Evolutionary conservation across 2,797 vertebrate species (phyloP).

Genomic region (Phyllotis vaccarum): DNA sequence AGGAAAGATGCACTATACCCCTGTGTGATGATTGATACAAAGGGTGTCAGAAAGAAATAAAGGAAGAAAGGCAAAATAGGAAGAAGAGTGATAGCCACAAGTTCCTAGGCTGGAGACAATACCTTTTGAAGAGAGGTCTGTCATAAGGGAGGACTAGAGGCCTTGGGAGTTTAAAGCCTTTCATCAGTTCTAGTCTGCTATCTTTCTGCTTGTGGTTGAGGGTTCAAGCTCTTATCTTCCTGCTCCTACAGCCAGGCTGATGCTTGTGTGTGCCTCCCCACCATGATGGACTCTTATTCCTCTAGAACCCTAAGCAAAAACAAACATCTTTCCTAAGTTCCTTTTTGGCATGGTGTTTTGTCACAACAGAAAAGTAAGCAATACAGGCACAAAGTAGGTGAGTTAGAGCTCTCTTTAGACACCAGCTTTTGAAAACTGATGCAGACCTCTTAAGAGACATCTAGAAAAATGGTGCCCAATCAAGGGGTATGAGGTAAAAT

Average conservation of each 20-base stretch:
- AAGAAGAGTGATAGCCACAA: neutral
- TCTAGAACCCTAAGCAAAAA: neutral
- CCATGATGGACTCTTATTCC: neutral
- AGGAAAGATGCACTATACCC: neutral
- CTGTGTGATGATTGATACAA: neutral
- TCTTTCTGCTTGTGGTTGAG: neutral
- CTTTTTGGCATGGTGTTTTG: neutral
- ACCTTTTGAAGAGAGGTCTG: neutral
- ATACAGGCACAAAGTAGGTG: neutral
- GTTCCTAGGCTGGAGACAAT: neutral
- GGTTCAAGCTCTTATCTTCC: neutral
- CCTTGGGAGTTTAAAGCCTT: neutral
- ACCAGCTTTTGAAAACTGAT: neutral
- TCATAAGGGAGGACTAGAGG: neutral
- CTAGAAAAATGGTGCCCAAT: neutral
- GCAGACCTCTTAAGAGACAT: neutral
- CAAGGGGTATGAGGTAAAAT: neutral
- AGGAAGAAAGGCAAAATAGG: neutral
- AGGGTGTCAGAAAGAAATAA: neutral
- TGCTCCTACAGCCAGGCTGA: neutral
- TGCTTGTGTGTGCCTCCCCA: neutral
- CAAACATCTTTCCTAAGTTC: neutral
- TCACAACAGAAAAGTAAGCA: neutral
- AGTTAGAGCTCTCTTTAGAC: neutral
- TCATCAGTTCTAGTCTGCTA: neutral